Evolutionary conservation across 2,888 invertebrate genomes (phyloP).

Genomic region (Macrosiphum euphorbiae): DNA sequence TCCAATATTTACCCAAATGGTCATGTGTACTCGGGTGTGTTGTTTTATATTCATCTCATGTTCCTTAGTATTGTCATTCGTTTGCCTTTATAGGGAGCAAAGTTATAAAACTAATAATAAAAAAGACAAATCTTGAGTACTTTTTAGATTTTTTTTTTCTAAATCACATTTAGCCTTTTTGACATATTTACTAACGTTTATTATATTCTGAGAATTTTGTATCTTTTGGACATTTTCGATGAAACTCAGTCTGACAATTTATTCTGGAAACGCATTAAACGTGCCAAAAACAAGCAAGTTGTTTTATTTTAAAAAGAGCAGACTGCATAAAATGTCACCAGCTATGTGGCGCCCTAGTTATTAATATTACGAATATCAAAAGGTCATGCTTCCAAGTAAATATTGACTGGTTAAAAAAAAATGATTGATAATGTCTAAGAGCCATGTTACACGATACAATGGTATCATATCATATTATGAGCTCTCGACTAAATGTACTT

Average conservation of each 20-base stretch:
- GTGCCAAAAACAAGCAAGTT: slow-evolving; percentile 41
- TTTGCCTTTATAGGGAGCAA: background rate
- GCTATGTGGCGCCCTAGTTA: slow-evolving; percentile 50
- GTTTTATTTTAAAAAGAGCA: slow-evolving; percentile 40
- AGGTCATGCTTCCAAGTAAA: slow-evolving; percentile 48
- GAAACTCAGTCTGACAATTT: slow-evolving; percentile 37
- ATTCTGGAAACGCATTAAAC: slow-evolving; percentile 46
- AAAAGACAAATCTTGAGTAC: slow-evolving; percentile 10
- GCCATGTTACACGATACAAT: slow-evolving; percentile 45
- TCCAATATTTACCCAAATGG: background rate
- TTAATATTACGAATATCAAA: slow-evolving; percentile 58
- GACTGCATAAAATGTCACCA: slow-evolving; percentile 53
- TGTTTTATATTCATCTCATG: background rate
- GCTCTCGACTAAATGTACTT: slow-evolving; percentile 37
- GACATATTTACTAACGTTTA: slow-evolving; percentile 29
- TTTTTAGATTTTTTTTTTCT: background rate
- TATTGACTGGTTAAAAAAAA: slow-evolving; percentile 50
- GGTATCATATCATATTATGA: slow-evolving; percentile 44
- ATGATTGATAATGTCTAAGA: slow-evolving; percentile 57
- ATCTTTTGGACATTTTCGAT: slow-evolving; percentile 33
- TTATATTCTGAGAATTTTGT: slow-evolving; percentile 8
- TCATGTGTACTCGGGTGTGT: background rate
- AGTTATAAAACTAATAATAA: slow-evolving; percentile 7
- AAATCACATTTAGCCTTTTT: slow-evolving; percentile 34
- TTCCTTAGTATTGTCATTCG: background rate